These are phyloP conservation scores for Trichomalopsis sarcophagae DNA, from an alignment of 1,140 invertebrate species.

Conservation along the genomic window DNA sequence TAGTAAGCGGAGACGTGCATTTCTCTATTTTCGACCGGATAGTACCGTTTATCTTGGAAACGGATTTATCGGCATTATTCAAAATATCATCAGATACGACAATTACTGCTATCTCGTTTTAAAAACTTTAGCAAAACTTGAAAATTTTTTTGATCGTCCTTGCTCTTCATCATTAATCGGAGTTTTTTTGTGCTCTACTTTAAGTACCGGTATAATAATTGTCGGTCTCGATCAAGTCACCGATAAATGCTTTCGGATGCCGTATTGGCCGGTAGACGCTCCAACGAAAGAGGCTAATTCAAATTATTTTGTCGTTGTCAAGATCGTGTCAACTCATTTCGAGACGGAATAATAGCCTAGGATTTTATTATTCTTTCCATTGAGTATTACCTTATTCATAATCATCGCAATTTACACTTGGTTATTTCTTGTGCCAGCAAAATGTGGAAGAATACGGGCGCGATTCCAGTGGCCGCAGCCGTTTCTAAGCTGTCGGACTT, in stretches of 20 bases:
- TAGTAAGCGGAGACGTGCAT: background rate
- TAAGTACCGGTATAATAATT: background rate
- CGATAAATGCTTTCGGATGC: background rate
- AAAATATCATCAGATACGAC: background rate
- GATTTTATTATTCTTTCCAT: no score
- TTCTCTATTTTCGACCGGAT: background rate
- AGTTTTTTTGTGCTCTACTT: background rate
- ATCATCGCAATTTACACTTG: no score
- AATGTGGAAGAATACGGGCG: no score
- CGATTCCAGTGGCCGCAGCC: no score
- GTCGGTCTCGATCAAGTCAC: background rate
- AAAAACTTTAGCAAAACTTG: background rate
- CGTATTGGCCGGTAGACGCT: background rate
- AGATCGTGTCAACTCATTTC: no score
- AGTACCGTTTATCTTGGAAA: background rate
- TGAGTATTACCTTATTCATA: no score
- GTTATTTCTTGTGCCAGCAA: no score
- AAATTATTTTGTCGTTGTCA: no score
- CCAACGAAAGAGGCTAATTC: no score
- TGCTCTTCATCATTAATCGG: background rate
- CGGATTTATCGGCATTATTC: background rate
- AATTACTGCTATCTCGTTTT: background rate
- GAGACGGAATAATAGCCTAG: no score
- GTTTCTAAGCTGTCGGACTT: no score
- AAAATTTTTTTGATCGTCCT: background rate